phyloP scores from a whole-genome alignment of 2,797 vertebrate species.

The Lepus townsendii region DNA sequence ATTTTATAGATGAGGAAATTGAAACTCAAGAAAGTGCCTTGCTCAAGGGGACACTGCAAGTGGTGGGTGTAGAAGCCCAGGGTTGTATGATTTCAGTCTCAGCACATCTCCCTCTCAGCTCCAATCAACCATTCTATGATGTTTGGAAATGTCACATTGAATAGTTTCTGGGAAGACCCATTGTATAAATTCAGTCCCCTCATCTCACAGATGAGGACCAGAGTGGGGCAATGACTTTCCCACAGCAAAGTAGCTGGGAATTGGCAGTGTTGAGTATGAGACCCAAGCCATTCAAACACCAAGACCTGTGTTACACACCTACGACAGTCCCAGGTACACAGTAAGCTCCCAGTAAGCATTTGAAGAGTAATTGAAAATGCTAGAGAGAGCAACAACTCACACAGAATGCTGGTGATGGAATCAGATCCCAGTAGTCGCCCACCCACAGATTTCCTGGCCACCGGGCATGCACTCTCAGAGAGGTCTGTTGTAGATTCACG shows the following conservation, averaged over 20 bases:
- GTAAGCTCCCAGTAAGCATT: not conserved
- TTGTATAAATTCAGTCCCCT: not conserved
- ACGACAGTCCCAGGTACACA: not conserved
- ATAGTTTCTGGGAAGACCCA: not conserved
- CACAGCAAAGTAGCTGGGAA: not conserved
- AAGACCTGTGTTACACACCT: not conserved
- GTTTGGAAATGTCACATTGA: not conserved
- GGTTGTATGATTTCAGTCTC: not conserved
- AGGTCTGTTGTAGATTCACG: not conserved
- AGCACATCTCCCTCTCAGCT: not conserved
- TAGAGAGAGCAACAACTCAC: not conserved
- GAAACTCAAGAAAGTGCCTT: conserved; percentile 24
- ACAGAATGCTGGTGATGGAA: not conserved
- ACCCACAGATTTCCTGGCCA: not conserved
- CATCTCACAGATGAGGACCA: not conserved
- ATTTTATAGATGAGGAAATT: conserved; percentile 31
- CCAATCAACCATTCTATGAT: not conserved
- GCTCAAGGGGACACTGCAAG: not conserved
- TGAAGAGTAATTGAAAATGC: not conserved
- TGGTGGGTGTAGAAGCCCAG: not conserved
- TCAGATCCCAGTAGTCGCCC: not conserved
- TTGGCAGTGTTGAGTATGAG: not conserved
- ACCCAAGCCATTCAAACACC: not conserved
- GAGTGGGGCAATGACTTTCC: not conserved
- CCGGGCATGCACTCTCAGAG: not conserved